Evolutionary conservation across 2,888 invertebrate genomes (phyloP), one percentile per base, ranked within the genome.

Genomic region (Endomychus coccineus): DNA sequence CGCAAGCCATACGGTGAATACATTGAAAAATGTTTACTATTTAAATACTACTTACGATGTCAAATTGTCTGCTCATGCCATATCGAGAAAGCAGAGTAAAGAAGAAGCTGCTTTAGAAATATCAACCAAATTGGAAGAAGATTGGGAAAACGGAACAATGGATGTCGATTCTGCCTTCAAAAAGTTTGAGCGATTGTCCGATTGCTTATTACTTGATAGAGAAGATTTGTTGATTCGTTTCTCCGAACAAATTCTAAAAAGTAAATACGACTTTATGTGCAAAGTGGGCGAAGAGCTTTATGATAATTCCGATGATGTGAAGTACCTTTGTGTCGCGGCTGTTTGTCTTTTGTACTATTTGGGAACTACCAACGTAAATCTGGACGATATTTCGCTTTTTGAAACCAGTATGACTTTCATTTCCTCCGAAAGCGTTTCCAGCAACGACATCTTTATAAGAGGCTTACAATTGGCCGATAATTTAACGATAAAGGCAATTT

Each of bases 271-370:
- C 13, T 34, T 50, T 3, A 35, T 58, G 1, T 21, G 50, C 7
- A 39, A 43, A 31, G 39, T 44, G 4, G 54, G 52, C 3, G 42
- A 49, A 37, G 36, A 46, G 28, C 39, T 56, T 2, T 43, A 48
- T 24, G 29, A 36, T 13, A 42, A 43, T 17, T 44, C 50, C 11
- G 39, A 41, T 7, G 30, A 43, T 27, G 27, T 49, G 1, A 34
- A 43, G 31, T 39, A 47, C 35, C 39, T 57, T 13, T 55, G 53
- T 34, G 25, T 48, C 11, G 43, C 52, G 21, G 52, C 52, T 4
- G 34, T 48, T 10, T 43, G 55, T 15, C 42, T 58, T 23, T 32
- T 60, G 28, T 48, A 51, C 40, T 49, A 49, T 37, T 29, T 54
- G n/a, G 14, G 30, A 36, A 14, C 19, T 27, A 32, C 5, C 16